Base-by-base conservation (phyloP, 2,888 invertebrate genomes). In the Rotaria magnacalcarata region DNA sequence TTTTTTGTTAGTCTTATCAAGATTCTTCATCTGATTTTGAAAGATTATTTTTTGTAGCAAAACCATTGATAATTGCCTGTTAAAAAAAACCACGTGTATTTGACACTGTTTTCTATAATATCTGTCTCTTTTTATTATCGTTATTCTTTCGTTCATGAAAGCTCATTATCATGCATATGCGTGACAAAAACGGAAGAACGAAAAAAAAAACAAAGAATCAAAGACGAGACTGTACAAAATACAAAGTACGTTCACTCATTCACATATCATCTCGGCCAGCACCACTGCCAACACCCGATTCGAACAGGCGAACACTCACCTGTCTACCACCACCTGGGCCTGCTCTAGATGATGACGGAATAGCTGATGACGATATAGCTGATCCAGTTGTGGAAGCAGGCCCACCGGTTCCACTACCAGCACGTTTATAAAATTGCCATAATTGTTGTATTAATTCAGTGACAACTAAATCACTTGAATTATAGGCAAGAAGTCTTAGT, bases 381-480 rank as follows among this genome's bases (percentile, higher is more conserved):
- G 80, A 80, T 47, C 47, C 43, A 47, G 80, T 34, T 2, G 47
- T 43, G 8, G 47, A 43, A 52, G 54, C 67, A 50, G 41, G 74
- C 14, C 85, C 85, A 19, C 85, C 85, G 14, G 84, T 16, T n/a
- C 41, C 75, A 8, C 75, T 56, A 41, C 85, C 85, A 19, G 56
- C 75, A 24, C 85, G 85, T 50, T 85, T 86, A 85, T 86, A 86
- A 34, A 85, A 85, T 21, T 85, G 74, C 86, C 86, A 86, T 24
- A 86, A 60, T 21, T 86, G 75, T 27, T 86, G 85, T 50, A 86
- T 86, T 41, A 86, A 52, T 80, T 86, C 86, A 41, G 85, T 86
- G 24, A 85, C 86, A 34, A 86, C 86, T 52, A 86, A 67, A 80
- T 86, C 86, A 86, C 86, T 86, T 27, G 85, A 85, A 52, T 86